Conservation (phyloP, 2,113 vertebrate genomes). For the Rhabdomys dilectus region DNA sequence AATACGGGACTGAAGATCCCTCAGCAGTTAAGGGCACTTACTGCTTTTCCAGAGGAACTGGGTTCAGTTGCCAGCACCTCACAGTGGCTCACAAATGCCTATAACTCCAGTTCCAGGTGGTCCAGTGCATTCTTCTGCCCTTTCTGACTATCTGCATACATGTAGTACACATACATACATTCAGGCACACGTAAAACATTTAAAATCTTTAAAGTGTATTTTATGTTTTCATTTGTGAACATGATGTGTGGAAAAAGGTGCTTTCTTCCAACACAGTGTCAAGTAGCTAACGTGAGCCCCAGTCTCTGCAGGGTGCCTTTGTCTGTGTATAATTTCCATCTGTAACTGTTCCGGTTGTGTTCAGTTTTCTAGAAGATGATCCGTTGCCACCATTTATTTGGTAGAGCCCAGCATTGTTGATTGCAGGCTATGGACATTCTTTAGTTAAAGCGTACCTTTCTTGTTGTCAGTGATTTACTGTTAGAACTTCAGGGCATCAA, state of each 20-base stretch:
- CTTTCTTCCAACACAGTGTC: not conserved
- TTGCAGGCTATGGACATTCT: not conserved
- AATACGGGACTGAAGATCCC: not conserved
- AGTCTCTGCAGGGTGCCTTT: not conserved
- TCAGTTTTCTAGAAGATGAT: not conserved
- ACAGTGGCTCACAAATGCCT: not conserved
- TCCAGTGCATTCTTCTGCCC: not conserved
- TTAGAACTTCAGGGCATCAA: not conserved
- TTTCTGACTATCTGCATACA: not conserved
- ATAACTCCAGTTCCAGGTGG: not conserved
- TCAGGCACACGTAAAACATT: not conserved
- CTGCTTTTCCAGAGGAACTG: not conserved
- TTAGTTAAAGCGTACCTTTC: not conserved
- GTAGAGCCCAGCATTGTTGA: not conserved
- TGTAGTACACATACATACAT: not conserved
- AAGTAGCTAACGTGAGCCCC: not conserved
- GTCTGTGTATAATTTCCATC: not conserved
- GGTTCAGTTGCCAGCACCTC: not conserved
- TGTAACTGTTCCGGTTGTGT: not conserved
- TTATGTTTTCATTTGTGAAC: not conserved
- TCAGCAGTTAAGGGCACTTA: not conserved
- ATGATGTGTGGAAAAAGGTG: rapidly evolving
- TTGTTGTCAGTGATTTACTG: slow-evolving; percentile 1
- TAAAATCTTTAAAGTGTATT: not conserved
- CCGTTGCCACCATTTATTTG: not conserved